Evolutionary conservation across 1,140 invertebrate species (phyloP).

Genomic region (Ruditapes philippinarum): DNA sequence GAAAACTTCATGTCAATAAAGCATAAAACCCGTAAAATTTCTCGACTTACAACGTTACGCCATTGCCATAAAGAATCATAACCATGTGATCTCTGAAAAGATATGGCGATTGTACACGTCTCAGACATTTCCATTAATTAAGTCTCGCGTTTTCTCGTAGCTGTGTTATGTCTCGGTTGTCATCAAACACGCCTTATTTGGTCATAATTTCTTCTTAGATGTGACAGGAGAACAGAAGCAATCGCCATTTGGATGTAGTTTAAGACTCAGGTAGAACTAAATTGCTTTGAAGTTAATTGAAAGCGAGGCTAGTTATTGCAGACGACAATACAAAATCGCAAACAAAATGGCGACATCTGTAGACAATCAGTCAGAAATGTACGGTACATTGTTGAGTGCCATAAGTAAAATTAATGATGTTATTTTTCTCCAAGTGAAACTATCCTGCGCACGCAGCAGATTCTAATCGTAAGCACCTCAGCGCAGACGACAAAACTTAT

Average conservation of each 20-base stretch:
- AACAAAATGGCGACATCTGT: constrained; percentile 15
- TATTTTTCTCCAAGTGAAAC: background rate
- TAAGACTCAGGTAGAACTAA: constrained; percentile 40
- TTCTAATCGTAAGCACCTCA: too few species aligned
- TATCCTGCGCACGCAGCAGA: too few species aligned
- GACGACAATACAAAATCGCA: constrained; percentile 10
- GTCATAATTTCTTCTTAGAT: constrained; percentile 63
- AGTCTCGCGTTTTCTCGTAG: constrained; percentile 29
- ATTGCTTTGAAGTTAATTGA: constrained; percentile 29
- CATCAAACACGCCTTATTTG: constrained; percentile 49
- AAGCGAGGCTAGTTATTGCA: background rate
- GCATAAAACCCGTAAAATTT: constrained; percentile 55
- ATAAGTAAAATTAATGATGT: constrained; percentile 26
- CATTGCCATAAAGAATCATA: constrained; percentile 51
- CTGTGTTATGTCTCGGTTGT: constrained; percentile 50
- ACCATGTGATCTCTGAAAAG: constrained; percentile 31
- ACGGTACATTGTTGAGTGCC: background rate
- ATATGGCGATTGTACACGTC: constrained; percentile 50
- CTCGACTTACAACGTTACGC: constrained; percentile 58
- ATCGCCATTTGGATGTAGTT: constrained; percentile 28
- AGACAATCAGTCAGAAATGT: constrained; percentile 4
- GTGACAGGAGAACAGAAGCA: constrained; percentile 33
- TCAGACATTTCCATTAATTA: constrained; percentile 61
- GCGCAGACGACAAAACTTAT: too few species aligned
- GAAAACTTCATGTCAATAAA: constrained; percentile 51